Base-by-base conservation (phyloP, 2,888 invertebrate species). In the Eupithecia abbreviata region DNA sequence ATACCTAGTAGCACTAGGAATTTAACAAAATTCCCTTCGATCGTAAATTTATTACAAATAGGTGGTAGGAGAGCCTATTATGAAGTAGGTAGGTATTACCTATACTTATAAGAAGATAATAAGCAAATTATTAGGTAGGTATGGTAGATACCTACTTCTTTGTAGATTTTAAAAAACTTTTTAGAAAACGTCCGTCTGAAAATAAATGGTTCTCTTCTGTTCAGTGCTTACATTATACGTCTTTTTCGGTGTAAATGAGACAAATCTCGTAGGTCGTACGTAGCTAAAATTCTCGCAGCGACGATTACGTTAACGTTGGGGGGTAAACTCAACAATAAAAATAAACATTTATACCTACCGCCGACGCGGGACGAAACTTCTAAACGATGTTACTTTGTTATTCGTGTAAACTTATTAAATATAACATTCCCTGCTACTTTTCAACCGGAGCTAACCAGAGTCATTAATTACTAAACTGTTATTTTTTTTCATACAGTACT, bases 261-360 rank as follows among this genome's bases (percentile, higher is more conserved):
- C 78, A 47, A 76, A 58, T 58, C 83, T 75, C 77, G 77, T 68
- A 83, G 82, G 83, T 81, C 82, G 86, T 87, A 85, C 82, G 86
- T 87, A 85, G 82, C 89, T 90, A 87, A 89, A 90, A 88, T 87
- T 89, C 92, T 91, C 91, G 85, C 83, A 90, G 87, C 87, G 84
- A 87, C 90, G 88, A 91, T 93, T 92, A 92, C 87, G 85, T 87
- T 92, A 92, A 93, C 90, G 90, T 90, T 84, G 87, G 84, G 86
- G 90, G 92, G 91, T 89, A 87, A 88, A 90, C 91, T 90, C 89
- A 85, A 88, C 92, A 91, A 91, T 92, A 92, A 93, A 93, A 91
- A 92, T 90, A 92, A 93, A 92, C 90, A 91, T 88, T 90, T 89
- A 30, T 30, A 85, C 86, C 84, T 87, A 84, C 87, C 86, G 87